phyloP scores from a whole-genome alignment of 1,140 invertebrate species.

The Aphis gossypii region DNA sequence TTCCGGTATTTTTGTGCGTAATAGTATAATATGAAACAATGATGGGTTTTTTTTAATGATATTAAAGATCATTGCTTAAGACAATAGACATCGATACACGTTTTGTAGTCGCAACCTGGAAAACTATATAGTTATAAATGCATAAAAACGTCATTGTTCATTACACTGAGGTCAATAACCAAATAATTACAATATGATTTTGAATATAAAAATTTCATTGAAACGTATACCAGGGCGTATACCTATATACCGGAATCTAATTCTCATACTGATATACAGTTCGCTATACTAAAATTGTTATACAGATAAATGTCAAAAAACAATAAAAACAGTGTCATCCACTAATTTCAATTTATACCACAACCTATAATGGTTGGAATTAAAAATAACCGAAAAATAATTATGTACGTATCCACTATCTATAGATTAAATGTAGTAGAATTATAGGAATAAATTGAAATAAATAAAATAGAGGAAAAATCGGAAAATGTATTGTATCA shows the following conservation, averaged over 20 bases:
- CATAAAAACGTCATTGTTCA: constrained; percentile 1
- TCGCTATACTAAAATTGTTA: neutral
- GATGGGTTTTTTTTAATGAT: neutral
- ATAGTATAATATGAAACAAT: neutral
- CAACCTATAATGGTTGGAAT: neutral
- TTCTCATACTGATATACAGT: neutral
- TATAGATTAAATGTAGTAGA: neutral
- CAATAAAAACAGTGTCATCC: neutral
- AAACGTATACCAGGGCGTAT: neutral
- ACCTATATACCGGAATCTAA: neutral
- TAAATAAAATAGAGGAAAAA: neutral
- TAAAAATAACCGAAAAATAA: neutral
- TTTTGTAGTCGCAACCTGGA: constrained; percentile 2
- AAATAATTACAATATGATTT: constrained; percentile 35
- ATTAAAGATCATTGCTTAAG: constrained; percentile 10
- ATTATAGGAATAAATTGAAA: neutral
- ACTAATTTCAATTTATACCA: neutral
- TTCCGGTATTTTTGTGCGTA: neutral
- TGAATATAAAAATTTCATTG: neutral
- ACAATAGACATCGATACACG: neutral
- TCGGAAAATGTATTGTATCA: neutral
- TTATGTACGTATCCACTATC: neutral
- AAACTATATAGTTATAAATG: neutral
- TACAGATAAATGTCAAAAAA: neutral
- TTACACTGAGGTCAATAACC: constrained; percentile 21